A percentile compares a stretch with the other conserved stretches of the same genome.
Conservation (phyloP, 2,113 vertebrate species). For the Podarcis raffonei region DNA sequence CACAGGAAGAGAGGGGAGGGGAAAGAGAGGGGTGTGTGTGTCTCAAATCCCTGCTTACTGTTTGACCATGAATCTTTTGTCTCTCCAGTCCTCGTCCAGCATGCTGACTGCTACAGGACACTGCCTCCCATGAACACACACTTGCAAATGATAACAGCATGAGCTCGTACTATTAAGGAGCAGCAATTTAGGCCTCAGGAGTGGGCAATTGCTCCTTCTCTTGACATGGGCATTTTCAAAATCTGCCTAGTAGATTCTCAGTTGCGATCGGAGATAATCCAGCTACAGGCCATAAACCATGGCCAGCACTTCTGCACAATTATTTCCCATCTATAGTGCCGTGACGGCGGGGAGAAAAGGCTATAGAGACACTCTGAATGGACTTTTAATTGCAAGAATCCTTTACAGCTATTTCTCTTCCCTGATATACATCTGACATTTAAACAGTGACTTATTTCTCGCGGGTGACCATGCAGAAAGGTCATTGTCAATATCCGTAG, state of each 20-base stretch:
- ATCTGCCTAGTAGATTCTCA: background rate
- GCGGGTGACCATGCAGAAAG: background rate
- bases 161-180: background rate
- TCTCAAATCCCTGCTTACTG: no score
- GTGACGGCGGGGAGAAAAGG: background rate
- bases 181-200: background rate
- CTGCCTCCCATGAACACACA: background rate
- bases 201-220: background rate
- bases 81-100: background rate
- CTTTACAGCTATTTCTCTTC: constrained; percentile 17
- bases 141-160: background rate
- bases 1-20: no score
- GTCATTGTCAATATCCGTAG: background rate
- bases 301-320: background rate
- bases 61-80: no score
- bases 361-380: background rate
- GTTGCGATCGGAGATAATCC: background rate
- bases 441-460: background rate
- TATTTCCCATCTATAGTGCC: constrained; percentile 21
- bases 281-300: background rate
- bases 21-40: no score
- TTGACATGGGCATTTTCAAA: constrained; percentile 10
- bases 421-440: constrained; percentile 23
- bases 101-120: background rate
- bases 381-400: constrained; percentile 31